A percentile compares a stretch with the other conserved stretches of the same genome.
These are phyloP conservation scores for Nerophis lumbriciformis DNA, from an alignment of 2,113 vertebrate species.

Conservation along the genomic window DNA sequence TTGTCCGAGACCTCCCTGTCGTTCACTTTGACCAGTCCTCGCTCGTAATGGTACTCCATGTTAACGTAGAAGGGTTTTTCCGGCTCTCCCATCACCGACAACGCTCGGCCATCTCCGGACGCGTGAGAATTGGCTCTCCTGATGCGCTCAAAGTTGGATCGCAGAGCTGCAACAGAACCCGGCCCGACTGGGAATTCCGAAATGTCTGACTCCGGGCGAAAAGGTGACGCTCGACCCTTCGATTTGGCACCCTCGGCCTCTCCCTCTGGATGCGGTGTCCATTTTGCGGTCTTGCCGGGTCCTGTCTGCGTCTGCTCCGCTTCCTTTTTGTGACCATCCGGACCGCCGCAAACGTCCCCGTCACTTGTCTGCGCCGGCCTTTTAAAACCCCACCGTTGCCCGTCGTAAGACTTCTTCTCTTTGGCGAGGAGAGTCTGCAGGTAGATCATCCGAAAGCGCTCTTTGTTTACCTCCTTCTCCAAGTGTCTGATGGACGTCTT, in stretches of 20 bases:
- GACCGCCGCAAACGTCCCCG: conserved; percentile 51
- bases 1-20: conserved; percentile 89
- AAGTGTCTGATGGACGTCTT: conserved; percentile 86
- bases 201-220: conserved; percentile 34
- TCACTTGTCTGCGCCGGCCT: conserved; percentile 65
- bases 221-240: conserved; percentile 51
- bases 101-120: conserved; percentile 60
- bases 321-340: conserved; percentile 47
- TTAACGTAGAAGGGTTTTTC: conserved; percentile 85
- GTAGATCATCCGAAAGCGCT: conserved; percentile 98
- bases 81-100: conserved; percentile 37
- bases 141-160: conserved; percentile 89
- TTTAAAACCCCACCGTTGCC: conserved; percentile 91
- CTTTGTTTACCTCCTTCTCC: conserved; percentile 96
- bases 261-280: conserved; percentile 63
- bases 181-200: conserved; percentile 54
- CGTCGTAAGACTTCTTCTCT: conserved; percentile 91
- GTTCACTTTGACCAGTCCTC: conserved; percentile 85
- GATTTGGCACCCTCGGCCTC: conserved; percentile 55
- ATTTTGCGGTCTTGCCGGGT: conserved; percentile 55
- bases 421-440: conserved; percentile 95
- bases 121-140: conserved; percentile 78
- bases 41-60: conserved; percentile 92
- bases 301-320: conserved; percentile 52
- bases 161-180: conserved; percentile 84